Evolutionary conservation across 2,113 vertebrate species (phyloP).

Genomic region (Rana temporaria): DNA sequence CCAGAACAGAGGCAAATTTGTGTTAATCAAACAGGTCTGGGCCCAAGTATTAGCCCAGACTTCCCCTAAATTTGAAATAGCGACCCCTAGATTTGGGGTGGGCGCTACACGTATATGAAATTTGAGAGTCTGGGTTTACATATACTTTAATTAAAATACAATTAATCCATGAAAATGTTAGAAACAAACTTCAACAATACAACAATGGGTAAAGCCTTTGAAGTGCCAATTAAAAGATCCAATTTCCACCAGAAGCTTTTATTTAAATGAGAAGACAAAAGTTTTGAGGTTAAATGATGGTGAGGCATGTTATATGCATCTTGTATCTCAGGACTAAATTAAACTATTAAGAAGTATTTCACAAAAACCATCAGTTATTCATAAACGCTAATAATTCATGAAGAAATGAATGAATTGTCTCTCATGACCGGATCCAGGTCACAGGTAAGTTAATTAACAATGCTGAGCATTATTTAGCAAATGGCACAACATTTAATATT

Average conservation of each 20-base stretch:
- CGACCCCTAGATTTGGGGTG: too few species aligned
- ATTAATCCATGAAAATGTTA: too few species aligned
- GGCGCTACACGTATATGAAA: too few species aligned
- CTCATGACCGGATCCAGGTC: slow-evolving; percentile 13
- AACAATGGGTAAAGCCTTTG: too few species aligned
- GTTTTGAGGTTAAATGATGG: slow-evolving; percentile 1
- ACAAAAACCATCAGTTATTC: slow-evolving; percentile 20
- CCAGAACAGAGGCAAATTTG: too few species aligned
- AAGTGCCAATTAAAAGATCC: not conserved
- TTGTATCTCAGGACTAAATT: not conserved
- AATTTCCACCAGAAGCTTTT: not conserved
- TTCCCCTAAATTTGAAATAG: too few species aligned
- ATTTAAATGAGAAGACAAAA: not conserved
- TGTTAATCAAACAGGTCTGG: too few species aligned
- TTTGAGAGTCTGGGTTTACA: too few species aligned
- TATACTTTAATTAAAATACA: too few species aligned
- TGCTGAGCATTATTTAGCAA: slow-evolving; percentile 25
- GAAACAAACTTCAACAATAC: too few species aligned
- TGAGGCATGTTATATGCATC: not conserved
- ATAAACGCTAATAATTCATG: slow-evolving; percentile 21
- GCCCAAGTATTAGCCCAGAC: too few species aligned
- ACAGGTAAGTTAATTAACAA: slow-evolving; percentile 34
- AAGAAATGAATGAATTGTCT: slow-evolving; percentile 17
- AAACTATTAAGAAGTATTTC: slow-evolving; percentile 7
- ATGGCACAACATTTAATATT: slow-evolving; percentile 51